Conservation (phyloP, 1,140 invertebrate genomes). For the Saccostrea glomerata region DNA sequence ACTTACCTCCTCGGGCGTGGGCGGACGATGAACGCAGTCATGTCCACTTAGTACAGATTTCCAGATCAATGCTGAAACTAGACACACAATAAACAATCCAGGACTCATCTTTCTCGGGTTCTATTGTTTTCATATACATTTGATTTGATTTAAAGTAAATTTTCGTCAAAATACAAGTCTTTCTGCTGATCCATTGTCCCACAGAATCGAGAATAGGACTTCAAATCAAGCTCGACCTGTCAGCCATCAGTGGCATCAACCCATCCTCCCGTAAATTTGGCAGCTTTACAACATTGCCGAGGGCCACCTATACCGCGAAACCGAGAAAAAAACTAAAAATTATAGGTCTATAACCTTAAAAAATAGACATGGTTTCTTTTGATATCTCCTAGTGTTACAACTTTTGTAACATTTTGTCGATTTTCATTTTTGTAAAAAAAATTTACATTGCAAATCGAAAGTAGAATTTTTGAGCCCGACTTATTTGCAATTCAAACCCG, state of each 20-base stretch:
- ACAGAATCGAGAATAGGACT: background rate
- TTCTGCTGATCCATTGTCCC: background rate
- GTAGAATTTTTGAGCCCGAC: background rate
- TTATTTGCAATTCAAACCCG: too few species aligned
- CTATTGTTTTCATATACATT: background rate
- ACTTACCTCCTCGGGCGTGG: conserved; percentile 8
- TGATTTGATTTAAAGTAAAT: background rate
- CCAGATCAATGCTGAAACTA: background rate
- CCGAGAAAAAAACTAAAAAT: too few species aligned
- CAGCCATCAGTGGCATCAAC: background rate
- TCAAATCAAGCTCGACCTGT: background rate
- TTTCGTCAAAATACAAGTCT: background rate
- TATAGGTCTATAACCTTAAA: too few species aligned
- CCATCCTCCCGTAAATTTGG: background rate
- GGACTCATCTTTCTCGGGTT: background rate
- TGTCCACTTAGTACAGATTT: background rate
- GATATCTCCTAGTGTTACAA: too few species aligned
- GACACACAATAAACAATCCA: background rate
- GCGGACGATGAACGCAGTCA: background rate
- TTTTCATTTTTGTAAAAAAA: too few species aligned
- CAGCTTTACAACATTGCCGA: background rate
- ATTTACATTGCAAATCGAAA: background rate
- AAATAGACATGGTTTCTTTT: too few species aligned
- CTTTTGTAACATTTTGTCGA: too few species aligned
- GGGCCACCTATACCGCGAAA: background rate